phyloP scores from a whole-genome alignment of 2,797 vertebrate genomes.

The Scyliorhinus canicula region DNA sequence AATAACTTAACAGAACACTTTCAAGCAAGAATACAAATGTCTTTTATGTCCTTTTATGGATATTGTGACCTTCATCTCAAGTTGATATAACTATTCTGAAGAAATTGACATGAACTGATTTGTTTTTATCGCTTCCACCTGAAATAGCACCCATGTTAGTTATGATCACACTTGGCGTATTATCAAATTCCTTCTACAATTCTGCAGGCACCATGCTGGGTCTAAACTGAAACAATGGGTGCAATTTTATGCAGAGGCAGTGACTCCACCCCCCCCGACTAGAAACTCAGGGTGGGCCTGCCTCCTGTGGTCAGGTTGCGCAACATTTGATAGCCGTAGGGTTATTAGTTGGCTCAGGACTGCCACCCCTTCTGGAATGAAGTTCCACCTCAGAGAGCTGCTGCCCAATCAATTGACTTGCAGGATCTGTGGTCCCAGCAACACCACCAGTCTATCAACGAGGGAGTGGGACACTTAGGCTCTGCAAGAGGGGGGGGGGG shows the following conservation, averaged over 20 bases:
- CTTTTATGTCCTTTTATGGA: conserved; percentile 10
- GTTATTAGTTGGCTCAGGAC: no score
- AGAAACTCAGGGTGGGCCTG: no score
- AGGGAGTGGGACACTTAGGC: background rate
- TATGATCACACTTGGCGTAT: background rate
- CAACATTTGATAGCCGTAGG: no score
- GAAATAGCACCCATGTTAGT: background rate
- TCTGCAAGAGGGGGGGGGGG: no score
- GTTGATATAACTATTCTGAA: background rate
- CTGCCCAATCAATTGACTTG: background rate
- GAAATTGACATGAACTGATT: background rate
- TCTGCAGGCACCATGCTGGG: background rate
- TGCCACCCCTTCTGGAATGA: no score
- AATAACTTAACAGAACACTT: conserved; percentile 25
- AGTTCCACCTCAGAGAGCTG: background rate
- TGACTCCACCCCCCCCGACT: no score
- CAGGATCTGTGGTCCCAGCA: background rate
- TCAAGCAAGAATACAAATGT: background rate
- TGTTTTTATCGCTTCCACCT: background rate
- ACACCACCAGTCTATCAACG: background rate
- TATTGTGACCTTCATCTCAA: conserved; percentile 30
- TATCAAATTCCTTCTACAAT: background rate
- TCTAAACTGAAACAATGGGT: background rate
- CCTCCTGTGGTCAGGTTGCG: no score
- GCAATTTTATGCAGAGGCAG: background rate